Percentiles rank a stretch among this genome's conserved stretches.
phyloP scores from a whole-genome alignment of 2,113 vertebrate genomes.

The Chlorodrepanis virens region DNA sequence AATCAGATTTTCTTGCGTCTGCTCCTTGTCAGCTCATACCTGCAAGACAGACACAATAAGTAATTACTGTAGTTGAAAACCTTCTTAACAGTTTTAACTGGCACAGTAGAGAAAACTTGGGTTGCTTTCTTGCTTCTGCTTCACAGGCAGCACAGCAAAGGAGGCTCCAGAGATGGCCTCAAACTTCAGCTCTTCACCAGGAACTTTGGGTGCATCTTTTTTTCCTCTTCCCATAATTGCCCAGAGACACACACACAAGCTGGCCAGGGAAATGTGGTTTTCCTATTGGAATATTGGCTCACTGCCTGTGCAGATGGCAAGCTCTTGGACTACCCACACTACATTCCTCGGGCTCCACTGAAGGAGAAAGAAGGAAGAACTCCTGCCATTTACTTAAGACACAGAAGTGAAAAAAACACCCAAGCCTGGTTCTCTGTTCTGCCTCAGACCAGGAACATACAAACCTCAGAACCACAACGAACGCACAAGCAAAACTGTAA shows the following conservation, averaged over 20 bases:
- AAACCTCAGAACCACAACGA: background rate
- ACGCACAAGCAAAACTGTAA: background rate
- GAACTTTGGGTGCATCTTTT: accelerated
- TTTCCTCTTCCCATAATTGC: background rate
- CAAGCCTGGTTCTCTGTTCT: background rate
- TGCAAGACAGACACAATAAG: slow-evolving; percentile 44
- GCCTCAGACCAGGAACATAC: background rate
- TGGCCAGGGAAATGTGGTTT: background rate
- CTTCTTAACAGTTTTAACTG: background rate
- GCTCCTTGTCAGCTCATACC: slow-evolving; percentile 75
- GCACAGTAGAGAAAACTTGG: background rate
- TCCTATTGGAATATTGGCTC: background rate
- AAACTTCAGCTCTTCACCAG: background rate
- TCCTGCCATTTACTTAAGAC: background rate
- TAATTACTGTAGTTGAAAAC: background rate
- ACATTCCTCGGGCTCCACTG: background rate
- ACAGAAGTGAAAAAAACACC: background rate
- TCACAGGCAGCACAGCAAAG: background rate
- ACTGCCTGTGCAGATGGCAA: background rate
- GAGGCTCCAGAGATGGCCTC: background rate
- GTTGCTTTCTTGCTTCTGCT: background rate
- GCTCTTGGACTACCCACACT: background rate
- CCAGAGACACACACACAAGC: background rate
- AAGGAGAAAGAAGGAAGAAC: background rate
- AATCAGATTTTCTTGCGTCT: slow-evolving; percentile 66